These are phyloP conservation scores for Thamnophis elegans DNA, from an alignment of 2,797 vertebrate genomes.

Conservation along the genomic window DNA sequence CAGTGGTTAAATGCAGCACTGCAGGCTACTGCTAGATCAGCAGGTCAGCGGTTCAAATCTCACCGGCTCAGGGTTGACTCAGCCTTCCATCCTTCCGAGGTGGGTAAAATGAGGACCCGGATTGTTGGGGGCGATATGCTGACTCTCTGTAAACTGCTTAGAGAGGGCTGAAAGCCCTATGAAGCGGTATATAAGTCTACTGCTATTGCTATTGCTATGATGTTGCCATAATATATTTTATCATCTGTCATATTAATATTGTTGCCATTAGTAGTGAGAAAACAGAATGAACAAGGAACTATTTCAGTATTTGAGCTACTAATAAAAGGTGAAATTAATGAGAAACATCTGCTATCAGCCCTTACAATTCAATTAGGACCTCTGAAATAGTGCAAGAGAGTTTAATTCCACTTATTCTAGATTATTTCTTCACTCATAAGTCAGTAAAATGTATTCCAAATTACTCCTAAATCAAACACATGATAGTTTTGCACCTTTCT, in stretches of 20 bases:
- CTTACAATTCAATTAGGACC: not conserved
- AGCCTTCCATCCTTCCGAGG: no score
- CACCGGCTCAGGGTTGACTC: no score
- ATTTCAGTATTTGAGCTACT: not conserved
- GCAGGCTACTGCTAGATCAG: no score
- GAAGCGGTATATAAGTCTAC: no score
- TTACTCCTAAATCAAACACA: not conserved
- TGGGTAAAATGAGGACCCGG: no score
- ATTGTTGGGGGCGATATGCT: no score
- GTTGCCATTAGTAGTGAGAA: not conserved
- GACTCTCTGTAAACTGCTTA: no score
- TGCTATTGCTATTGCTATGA: no score
- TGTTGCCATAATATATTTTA: not conserved
- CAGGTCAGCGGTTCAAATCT: no score
- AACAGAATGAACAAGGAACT: not conserved
- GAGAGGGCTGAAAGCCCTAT: no score
- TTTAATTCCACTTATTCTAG: not conserved
- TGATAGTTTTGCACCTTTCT: not conserved
- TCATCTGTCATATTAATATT: not conserved
- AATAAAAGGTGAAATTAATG: not conserved
- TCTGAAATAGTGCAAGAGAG: not conserved
- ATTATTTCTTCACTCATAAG: not conserved
- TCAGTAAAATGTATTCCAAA: not conserved
- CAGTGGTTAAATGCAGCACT: no score
- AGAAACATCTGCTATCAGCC: not conserved